Conservation (phyloP, 2,113 vertebrate genomes). For the Corythoichthys haematopterus region DNA sequence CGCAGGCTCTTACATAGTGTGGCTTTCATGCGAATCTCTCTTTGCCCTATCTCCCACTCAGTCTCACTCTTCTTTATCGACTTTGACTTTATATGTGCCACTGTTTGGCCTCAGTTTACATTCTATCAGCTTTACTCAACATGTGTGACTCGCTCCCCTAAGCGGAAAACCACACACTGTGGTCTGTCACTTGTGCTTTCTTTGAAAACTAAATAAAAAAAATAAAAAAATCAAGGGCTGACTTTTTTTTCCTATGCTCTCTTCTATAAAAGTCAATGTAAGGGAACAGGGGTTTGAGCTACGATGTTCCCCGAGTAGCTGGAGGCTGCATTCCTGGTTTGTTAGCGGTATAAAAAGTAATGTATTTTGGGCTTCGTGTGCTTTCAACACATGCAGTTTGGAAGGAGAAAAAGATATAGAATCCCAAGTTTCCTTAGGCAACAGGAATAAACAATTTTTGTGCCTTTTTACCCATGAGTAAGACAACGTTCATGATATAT, state of each 20-base stretch:
- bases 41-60: background rate
- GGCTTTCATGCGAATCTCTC: constrained; percentile 21
- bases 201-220: background rate
- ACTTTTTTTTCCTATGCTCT: background rate
- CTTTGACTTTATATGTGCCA: constrained; percentile 20
- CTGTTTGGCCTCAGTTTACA: constrained; percentile 4
- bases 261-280: background rate
- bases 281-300: background rate
- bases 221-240: background rate
- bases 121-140: constrained; percentile 11
- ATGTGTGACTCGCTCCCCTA: background rate
- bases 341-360: too few relatives aligned
- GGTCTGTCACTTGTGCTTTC: background rate
- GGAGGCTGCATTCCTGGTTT: too few relatives aligned
- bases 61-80: constrained; percentile 21
- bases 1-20: background rate
- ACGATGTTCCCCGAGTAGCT: background rate
- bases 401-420: too few relatives aligned
- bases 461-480: too few relatives aligned
- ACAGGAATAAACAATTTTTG: too few relatives aligned
- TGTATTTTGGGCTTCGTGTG: too few relatives aligned
- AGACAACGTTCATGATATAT: too few relatives aligned
- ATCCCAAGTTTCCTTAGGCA: too few relatives aligned
- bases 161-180: background rate
- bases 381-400: too few relatives aligned